Evolutionary conservation across 1,140 invertebrate genomes (phyloP), one percentile per base, ranked within the genome.

Genomic region (Physella acuta): DNA sequence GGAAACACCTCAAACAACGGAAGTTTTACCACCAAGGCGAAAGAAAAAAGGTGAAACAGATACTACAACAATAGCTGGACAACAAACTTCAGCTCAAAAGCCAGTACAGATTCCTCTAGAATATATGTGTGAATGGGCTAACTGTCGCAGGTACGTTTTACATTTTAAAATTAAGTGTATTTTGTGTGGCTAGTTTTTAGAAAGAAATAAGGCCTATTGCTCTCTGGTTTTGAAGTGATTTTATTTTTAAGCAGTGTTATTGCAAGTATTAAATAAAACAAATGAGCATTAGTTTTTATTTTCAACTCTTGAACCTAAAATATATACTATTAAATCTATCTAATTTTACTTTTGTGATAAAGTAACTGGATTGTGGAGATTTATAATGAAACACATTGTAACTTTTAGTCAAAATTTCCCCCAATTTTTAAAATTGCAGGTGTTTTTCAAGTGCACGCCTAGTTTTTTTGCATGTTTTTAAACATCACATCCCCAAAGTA

Each of bases 101-200:
- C n/a, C 31, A 49, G 62, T 44, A 11, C 56, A 71, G 16, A 44
- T 72, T 20, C 55, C 67, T 28, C 69, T 75, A 70, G 78, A 82
- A 33, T 82, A 76, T 66, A 75, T 82, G 70, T 85, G 83, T 78
- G 82, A 85, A 78, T 85, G 83, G 83, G 73, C 71, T 36, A 74
- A 75, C 36, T 85, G 83, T 72, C 77, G 78, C 75, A 76, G 76
- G 80, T 82, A 79, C 77, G 77, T n/a, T 34, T 66, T 60, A 1
- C 33, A 17, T 51, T 17, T 37, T 58, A 30, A 17, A 16, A 3
- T 58, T 11, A 33, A 24, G 49, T 59, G 49, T 20, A 44, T 65
- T 52, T 63, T 62, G 31, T 68, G 49, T 28, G 20, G 17, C 49
- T 17, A n/a, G 1, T 31, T 52, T 33, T 30, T 20, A 55, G 20